Evolutionary conservation across 2,888 invertebrate genomes (phyloP).

Genomic region (Thera obeliscata): DNA sequence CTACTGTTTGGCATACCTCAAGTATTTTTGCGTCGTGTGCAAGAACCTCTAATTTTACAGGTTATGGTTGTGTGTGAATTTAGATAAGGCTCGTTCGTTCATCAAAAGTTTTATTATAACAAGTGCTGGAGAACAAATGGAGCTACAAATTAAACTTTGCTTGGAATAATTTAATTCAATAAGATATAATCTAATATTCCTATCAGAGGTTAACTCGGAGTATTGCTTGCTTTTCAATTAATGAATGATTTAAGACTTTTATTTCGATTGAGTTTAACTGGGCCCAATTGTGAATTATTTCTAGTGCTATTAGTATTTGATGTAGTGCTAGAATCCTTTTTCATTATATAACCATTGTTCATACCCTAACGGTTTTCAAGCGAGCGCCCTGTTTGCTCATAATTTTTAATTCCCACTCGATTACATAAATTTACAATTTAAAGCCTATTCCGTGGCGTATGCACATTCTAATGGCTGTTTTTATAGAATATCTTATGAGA

Average conservation of each 20-base stretch:
- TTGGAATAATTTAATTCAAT: too few species aligned
- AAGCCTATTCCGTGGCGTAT: background rate
- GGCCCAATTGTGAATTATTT: too few species aligned
- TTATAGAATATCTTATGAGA: too few species aligned
- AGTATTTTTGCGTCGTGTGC: slow-evolving; percentile 6
- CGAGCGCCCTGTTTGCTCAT: slow-evolving; percentile 1
- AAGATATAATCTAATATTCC: too few species aligned
- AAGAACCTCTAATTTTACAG: slow-evolving; percentile 17
- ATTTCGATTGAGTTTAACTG: too few species aligned
- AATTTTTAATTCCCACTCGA: slow-evolving; percentile 15
- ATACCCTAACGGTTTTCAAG: slow-evolving; percentile 1
- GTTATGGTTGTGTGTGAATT: slow-evolving; percentile 14
- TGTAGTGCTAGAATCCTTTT: background rate
- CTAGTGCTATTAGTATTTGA: background rate
- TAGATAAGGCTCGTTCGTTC: slow-evolving; percentile 16
- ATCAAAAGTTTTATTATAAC: slow-evolving; percentile 8
- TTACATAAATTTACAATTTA: slow-evolving; percentile 16
- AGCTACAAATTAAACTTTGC: background rate
- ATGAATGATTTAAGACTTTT: too few species aligned
- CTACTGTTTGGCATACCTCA: too few species aligned
- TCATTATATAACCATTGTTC: background rate
- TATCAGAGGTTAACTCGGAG: too few species aligned
- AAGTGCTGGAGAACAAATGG: slow-evolving; percentile 6
- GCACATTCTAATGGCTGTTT: too few species aligned
- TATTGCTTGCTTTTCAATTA: background rate